Evolutionary conservation across 2,797 vertebrate species (phyloP), one percentile per base, ranked within the genome.

Genomic region (Circus cinereus): DNA sequence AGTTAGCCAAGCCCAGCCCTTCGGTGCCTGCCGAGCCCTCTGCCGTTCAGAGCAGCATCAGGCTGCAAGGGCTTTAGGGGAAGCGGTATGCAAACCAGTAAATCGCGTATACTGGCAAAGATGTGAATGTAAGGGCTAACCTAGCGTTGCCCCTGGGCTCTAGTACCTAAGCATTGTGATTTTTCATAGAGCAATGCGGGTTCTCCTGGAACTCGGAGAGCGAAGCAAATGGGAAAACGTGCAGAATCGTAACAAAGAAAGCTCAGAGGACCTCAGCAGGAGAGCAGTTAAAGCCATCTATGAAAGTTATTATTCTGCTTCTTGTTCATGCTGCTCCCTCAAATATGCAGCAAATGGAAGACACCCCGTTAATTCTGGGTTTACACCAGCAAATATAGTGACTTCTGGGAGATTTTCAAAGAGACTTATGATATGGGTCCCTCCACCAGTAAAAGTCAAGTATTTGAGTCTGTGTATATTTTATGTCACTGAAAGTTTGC

Each of bases 341-440:
- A 73, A 65, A 69, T 68, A 38, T 12, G n/a, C 19, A 74, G 18
- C 32, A 77, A 57, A 68, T 10, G 43, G 54, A 89, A 79, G 67
- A 27, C 14, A 59, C 2, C 1, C 8, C 1, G 0, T 51, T 60
- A 85, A 67, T 83, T 92, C 34, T 75, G 62, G 15, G 14, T 59
- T 81, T 57, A 64, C 6, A 68, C 4, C 48, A 65, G 59, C 51
- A 65, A 32, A 45, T 59, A 12, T 17, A 24, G 4, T 14, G 34
- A 8, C 14, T 88, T 62, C 22, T 77, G 17, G 12, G 34, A 72
- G 23, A 19, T 74, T 88, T 93, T 84, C 17, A 72, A 85, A 85
- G 68, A 27, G 2, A 7, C 27, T 74, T 56, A 9, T 43, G 24
- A 7, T 57, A 29, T 13, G 0, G 0, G 26, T 80, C 6, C 10